Evolutionary conservation across 2,113 vertebrate genomes (phyloP), one percentile per base, ranked within the genome.

Genomic region (Motacilla tschutschensis): DNA sequence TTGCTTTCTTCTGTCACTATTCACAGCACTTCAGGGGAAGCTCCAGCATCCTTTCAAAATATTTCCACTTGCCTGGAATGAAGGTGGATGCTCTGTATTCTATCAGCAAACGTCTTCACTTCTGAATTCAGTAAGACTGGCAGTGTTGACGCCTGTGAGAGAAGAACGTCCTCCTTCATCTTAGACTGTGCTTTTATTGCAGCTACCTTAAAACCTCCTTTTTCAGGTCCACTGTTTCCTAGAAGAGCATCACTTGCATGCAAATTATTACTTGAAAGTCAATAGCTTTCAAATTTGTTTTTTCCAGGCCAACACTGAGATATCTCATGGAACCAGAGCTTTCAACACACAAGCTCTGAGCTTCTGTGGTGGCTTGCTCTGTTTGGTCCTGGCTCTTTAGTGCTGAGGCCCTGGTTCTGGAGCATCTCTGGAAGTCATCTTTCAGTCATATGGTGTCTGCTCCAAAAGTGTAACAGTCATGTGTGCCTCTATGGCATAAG

Each of bases 311-410:
- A 95, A 93, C 94, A 74, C 66, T 98, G 72, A 95, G 95, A 94
- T 96, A 97, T 87, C 83, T 97, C 70, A 92, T 79, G 80, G 96
- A 97, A 90, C 96, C 95, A 86, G 97, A 96, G 88, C 96, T 98
- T 95, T 96, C 96, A 83, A 96, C 97, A 97, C 18, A 54, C 79
- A 46, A 98, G 95, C 95, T 97, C 96, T 95, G 96, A 96, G 22
- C 95, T 98, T 98, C 97, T 57, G 96, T 96, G 95, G 97, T 97
- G 95, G 95, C 97, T 70, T 83, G 14, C 28, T 82, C 26, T 60
- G 18, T 41, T 72, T 48, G 50, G 28, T 40, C 38, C 33, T 57
- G 6, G 0, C 0, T 25, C 40, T 79, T 64, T 28, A 18, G 10
- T 17, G 43, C 31, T 21, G 38, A 24, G 46, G 31, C 8, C 63